phyloP scores from a whole-genome alignment of 2,888 invertebrate species.

The Cephus pygmeus region DNA sequence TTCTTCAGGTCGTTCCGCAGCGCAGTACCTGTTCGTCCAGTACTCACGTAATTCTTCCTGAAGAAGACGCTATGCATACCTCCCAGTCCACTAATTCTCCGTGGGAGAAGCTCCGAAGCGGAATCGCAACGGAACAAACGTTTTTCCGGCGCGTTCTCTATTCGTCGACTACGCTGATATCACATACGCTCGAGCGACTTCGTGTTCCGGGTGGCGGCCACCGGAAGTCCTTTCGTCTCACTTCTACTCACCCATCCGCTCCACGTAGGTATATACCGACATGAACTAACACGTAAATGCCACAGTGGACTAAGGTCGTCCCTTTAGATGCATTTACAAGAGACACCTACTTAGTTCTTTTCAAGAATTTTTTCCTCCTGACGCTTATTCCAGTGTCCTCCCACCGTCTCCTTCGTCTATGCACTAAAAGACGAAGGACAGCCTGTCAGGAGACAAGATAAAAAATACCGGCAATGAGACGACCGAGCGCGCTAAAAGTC shows the following conservation, averaged over 20 bases:
- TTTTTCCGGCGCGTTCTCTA: constrained; percentile 3
- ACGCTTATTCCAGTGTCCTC: constrained; percentile 11
- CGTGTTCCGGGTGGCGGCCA: constrained; percentile 59
- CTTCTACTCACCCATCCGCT: constrained; percentile 42
- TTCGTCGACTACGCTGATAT: not conserved
- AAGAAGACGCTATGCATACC: not conserved
- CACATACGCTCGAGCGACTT: constrained; percentile 46
- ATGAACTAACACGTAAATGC: not conserved
- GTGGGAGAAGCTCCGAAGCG: not conserved
- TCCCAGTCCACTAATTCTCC: not conserved
- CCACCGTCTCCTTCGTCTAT: constrained; percentile 12
- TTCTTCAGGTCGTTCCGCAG: not conserved
- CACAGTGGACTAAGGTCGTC: not conserved
- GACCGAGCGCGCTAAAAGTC: not conserved
- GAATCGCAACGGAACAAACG: not conserved
- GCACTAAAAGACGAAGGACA: not conserved
- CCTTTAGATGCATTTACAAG: constrained; percentile 20
- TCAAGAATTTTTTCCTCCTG: constrained; percentile 16
- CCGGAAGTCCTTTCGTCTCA: constrained; percentile 58
- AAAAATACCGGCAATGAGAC: not conserved
- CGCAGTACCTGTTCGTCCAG: not conserved
- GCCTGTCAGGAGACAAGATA: not conserved
- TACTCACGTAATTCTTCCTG: not conserved
- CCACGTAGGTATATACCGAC: not conserved
- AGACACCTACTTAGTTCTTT: constrained; percentile 23